Conservation (phyloP, 2,888 invertebrate species). For the Leptinotarsa haldemani region DNA sequence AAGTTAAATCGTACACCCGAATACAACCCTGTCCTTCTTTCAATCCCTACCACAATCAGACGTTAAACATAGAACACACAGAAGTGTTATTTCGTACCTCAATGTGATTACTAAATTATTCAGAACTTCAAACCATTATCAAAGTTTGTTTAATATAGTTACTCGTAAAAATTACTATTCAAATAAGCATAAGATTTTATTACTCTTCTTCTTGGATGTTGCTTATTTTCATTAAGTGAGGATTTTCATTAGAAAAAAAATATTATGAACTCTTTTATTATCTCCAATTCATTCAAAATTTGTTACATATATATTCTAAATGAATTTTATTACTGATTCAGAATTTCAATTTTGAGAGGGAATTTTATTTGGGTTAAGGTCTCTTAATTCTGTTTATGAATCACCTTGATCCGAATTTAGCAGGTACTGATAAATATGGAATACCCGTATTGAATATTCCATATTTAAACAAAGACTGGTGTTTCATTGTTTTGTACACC, state of each 20-base stretch:
- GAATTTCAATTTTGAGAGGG: background rate
- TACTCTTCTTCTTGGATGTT: conserved; percentile 45
- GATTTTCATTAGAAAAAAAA: conserved; percentile 40
- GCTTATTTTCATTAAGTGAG: conserved; percentile 48
- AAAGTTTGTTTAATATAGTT: conserved; percentile 53
- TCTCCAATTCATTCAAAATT: conserved; percentile 10
- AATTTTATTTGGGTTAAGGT: background rate
- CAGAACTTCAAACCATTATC: conserved; percentile 61
- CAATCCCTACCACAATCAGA: conserved; percentile 39
- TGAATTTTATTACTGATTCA: background rate
- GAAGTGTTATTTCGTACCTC: conserved; percentile 58
- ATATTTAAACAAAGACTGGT: too few relatives aligned
- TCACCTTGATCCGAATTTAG: background rate
- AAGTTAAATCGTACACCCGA: background rate
- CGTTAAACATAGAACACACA: conserved; percentile 39
- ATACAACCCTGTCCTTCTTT: conserved; percentile 5
- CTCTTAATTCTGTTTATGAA: background rate
- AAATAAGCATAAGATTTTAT: conserved; percentile 55
- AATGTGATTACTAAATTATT: conserved; percentile 62
- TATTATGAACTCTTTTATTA: conserved; percentile 16
- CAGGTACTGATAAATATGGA: too few relatives aligned
- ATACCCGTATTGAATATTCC: too few relatives aligned
- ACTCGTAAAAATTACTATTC: conserved; percentile 45
- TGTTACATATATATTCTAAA: background rate
- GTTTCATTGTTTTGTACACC: too few relatives aligned